Evolutionary conservation across 2,113 vertebrate species (phyloP).

Genomic region (Corythaixoides concolor): DNA sequence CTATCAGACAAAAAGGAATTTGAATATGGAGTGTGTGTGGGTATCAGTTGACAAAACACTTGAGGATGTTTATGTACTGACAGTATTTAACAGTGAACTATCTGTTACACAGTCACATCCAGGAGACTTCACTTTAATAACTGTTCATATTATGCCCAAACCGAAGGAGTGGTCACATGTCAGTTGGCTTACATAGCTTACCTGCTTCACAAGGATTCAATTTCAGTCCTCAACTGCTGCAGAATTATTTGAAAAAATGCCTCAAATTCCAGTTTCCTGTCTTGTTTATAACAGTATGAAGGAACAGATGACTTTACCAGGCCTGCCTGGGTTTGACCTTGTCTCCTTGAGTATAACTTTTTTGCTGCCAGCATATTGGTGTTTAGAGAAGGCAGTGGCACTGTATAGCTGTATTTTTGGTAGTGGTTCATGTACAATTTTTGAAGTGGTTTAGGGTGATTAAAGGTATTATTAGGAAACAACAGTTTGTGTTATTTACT

Average conservation of each 20-base stretch:
- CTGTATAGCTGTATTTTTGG: neutral
- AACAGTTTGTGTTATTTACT: neutral
- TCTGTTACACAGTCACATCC: rapidly evolving
- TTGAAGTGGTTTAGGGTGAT: neutral
- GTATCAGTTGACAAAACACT: neutral
- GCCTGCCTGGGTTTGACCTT: conserved; percentile 6
- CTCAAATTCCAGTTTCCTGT: neutral
- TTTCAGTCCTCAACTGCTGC: neutral
- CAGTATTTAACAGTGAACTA: neutral
- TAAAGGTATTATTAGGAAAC: neutral
- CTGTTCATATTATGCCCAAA: rapidly evolving
- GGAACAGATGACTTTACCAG: neutral
- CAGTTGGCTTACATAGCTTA: neutral
- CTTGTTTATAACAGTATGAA: neutral
- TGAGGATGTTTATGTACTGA: rapidly evolving
- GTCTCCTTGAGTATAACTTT: neutral
- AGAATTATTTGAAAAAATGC: neutral
- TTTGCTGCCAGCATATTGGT: neutral
- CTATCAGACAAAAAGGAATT: neutral
- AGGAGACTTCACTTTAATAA: neutral
- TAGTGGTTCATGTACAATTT: rapidly evolving
- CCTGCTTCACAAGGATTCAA: rapidly evolving
- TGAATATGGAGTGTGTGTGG: rapidly evolving
- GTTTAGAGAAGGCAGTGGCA: neutral
- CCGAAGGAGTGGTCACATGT: rapidly evolving